Conservation (phyloP, 2,888 invertebrate genomes). For the Kuschelorhynchus macadamiae region DNA sequence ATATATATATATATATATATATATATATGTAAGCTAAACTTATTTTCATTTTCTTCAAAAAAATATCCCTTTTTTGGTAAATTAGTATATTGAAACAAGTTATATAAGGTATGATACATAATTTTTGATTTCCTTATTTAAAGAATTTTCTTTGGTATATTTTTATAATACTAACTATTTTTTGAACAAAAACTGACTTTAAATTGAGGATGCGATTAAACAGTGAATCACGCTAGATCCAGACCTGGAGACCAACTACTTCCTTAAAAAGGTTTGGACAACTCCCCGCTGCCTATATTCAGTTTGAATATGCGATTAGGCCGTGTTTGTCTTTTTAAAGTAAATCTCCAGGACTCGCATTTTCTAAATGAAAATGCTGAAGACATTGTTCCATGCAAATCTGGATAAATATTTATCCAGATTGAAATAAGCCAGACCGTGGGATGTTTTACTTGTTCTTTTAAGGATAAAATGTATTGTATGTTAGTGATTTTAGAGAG, state of each 20-base stretch:
- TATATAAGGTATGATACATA: no score
- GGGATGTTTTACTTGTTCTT: constrained; percentile 39
- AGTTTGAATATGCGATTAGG: constrained; percentile 53
- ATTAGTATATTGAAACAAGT: no score
- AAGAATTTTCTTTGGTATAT: no score
- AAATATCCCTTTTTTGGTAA: no score
- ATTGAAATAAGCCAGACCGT: constrained; percentile 42
- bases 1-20: no score
- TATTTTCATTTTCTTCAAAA: no score
- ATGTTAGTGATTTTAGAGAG: constrained; percentile 8
- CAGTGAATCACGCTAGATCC: constrained; percentile 18
- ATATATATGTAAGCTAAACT: no score
- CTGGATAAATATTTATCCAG: constrained; percentile 51
- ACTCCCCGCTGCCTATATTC: constrained; percentile 20
- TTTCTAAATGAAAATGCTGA: constrained; percentile 52
- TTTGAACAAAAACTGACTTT: no score
- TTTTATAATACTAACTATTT: no score
- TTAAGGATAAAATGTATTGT: constrained; percentile 37
- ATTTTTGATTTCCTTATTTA: no score
- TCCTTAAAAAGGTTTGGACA: constrained; percentile 52
- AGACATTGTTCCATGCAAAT: constrained; percentile 52
- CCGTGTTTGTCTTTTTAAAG: constrained; percentile 53
- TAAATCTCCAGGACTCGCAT: constrained; percentile 52
- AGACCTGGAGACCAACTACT: constrained; percentile 40
- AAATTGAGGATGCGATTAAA: no score